Conservation (phyloP, 2,113 vertebrate genomes). For the Vanacampus margaritifer region DNA sequence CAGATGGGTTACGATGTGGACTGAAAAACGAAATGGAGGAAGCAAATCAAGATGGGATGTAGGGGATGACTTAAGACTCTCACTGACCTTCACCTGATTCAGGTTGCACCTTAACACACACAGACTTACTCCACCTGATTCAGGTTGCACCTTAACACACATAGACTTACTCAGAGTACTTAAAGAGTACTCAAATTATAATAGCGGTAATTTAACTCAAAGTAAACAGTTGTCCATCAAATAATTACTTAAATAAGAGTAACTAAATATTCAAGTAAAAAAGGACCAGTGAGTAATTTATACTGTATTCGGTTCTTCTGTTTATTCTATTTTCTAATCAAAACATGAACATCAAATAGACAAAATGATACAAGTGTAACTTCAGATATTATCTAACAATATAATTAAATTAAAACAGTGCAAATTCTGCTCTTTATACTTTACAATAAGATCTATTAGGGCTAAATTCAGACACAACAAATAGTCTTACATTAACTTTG, state of each 20-base stretch:
- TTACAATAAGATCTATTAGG: too few species aligned
- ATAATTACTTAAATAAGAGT: neutral
- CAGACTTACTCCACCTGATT: conserved; percentile 7
- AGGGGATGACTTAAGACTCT: conserved; percentile 24
- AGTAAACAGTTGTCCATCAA: neutral
- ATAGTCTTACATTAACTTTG: too few species aligned
- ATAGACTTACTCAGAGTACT: neutral
- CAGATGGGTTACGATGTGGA: conserved; percentile 54
- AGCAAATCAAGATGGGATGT: conserved; percentile 26
- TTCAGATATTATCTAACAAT: too few species aligned
- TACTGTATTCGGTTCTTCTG: too few species aligned
- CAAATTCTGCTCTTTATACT: too few species aligned
- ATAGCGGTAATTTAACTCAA: conserved; percentile 1
- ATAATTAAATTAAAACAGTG: too few species aligned
- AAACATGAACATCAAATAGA: too few species aligned
- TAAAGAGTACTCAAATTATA: neutral
- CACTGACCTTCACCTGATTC: conserved; percentile 45
- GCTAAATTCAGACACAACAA: too few species aligned
- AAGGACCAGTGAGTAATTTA: too few species aligned
- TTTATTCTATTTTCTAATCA: too few species aligned
- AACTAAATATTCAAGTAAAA: too few species aligned
- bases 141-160: conserved; percentile 15
- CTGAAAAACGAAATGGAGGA: conserved; percentile 25
- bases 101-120: conserved; percentile 12
- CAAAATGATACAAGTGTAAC: too few species aligned